A percentile compares a stretch with the other conserved stretches of the same genome.
Conservation (phyloP, 1,140 invertebrate genomes). For the Brachionus plicatilis region DNA sequence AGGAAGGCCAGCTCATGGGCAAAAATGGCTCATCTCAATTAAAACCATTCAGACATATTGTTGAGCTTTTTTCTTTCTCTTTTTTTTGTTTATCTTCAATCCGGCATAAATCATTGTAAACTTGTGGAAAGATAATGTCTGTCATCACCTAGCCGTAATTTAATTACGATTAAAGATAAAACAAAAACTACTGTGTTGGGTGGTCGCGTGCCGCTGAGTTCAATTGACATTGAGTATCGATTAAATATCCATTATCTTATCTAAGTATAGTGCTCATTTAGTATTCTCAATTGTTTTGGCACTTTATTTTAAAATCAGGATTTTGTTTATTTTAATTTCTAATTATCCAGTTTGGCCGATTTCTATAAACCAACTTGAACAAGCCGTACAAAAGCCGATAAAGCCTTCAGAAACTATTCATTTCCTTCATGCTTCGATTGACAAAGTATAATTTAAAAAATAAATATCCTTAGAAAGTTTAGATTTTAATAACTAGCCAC, state of each 20-base stretch:
- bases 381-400: slow-evolving; percentile 1
- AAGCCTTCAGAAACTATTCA: background rate
- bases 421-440: slow-evolving; percentile 23
- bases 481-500: background rate
- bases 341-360: slow-evolving; percentile 7
- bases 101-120: slow-evolving; percentile 10
- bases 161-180: slow-evolving; percentile 25
- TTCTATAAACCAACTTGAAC: background rate
- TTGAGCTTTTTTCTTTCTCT: no score
- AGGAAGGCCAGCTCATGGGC: background rate
- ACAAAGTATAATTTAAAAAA: slow-evolving; percentile 15
- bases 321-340: slow-evolving; percentile 7
- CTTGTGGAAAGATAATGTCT: background rate
- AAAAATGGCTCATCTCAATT: background rate
- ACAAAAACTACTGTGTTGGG: background rate
- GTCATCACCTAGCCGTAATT: slow-evolving; percentile 15
- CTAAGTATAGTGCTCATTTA: slow-evolving; percentile 3
- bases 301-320: slow-evolving; percentile 29
- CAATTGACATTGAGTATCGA: slow-evolving; percentile 36
- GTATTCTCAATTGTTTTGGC: background rate
- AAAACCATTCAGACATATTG: background rate
- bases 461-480: slow-evolving; percentile 23
- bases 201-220: slow-evolving; percentile 35
- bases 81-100: background rate
- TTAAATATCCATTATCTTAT: slow-evolving; percentile 37